Percentiles rank a stretch among this genome's conserved stretches.
Conservation (phyloP, 2,797 vertebrate genomes). For the Falco columbarius region DNA sequence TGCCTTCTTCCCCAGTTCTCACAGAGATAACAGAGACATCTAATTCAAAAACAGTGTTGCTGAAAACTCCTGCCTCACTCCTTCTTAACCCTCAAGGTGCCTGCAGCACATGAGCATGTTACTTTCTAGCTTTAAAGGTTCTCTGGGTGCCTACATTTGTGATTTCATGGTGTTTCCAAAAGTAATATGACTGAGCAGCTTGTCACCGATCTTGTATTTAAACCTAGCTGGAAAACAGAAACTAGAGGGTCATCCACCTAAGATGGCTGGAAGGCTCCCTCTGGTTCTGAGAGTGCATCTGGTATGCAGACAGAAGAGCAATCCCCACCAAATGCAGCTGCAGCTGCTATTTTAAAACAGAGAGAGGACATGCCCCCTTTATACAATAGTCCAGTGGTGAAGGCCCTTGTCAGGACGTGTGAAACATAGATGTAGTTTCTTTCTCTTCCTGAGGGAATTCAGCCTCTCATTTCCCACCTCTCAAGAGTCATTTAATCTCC, state of each 20-base stretch:
- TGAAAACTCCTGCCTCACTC: slow-evolving; percentile 18
- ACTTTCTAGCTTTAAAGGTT: not conserved
- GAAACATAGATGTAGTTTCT: slow-evolving; percentile 29
- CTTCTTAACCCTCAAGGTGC: slow-evolving; percentile 35
- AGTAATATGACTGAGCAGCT: not conserved
- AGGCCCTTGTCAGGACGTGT: not conserved
- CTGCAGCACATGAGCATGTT: not conserved
- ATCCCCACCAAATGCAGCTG: slow-evolving; percentile 4
- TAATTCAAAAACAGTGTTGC: slow-evolving; percentile 44
- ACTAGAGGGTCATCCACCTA: not conserved
- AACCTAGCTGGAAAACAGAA: not conserved
- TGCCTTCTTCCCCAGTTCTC: not conserved
- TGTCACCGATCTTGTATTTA: not conserved
- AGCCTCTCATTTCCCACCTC: slow-evolving; percentile 20
- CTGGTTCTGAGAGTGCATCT: not conserved
- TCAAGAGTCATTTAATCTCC: slow-evolving; percentile 33
- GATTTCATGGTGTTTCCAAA: not conserved
- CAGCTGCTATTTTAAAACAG: slow-evolving; percentile 16
- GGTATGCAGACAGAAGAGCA: not conserved
- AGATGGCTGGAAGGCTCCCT: not conserved
- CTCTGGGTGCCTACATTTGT: not conserved
- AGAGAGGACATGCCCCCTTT: not conserved
- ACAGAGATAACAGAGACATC: not conserved
- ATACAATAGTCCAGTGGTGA: not conserved
- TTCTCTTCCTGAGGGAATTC: slow-evolving; percentile 32